Conservation (phyloP, 2,113 vertebrate species). For the Psophia crepitans region DNA sequence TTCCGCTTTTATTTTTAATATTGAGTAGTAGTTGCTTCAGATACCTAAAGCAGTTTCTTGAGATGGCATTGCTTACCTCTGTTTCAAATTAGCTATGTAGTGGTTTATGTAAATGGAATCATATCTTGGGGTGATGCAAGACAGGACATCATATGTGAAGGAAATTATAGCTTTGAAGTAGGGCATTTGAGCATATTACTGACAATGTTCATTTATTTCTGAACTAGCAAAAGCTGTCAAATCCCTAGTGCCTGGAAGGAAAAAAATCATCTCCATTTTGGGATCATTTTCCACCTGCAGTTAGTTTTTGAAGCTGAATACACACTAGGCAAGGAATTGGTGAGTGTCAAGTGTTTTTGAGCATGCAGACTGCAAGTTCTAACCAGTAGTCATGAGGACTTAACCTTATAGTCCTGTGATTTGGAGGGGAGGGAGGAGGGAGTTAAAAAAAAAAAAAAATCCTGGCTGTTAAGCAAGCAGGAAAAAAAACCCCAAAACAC, state of each 20-base stretch:
- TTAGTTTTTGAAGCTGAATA: background rate
- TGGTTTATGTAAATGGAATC: background rate
- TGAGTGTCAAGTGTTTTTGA: background rate
- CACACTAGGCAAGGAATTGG: background rate
- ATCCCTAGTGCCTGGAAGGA: background rate
- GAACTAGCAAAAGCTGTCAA: background rate
- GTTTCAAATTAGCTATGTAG: no score
- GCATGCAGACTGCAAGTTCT: background rate
- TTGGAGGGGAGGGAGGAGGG: background rate
- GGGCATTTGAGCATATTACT: background rate
- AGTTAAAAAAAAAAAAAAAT: no score
- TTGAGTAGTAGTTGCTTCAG: background rate
- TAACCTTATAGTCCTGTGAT: background rate
- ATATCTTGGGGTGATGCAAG: background rate
- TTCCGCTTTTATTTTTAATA: background rate
- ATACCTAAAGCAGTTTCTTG: no score
- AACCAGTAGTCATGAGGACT: background rate
- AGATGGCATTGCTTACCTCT: no score
- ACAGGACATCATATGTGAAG: background rate
- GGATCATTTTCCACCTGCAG: background rate
- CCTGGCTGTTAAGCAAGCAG: background rate
- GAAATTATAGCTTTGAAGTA: background rate
- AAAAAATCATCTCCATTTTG: background rate
- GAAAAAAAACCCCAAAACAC: background rate
- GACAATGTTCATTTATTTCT: background rate